A percentile compares a stretch with the other conserved stretches of the same genome.
Conservation (phyloP, 2,113 vertebrate genomes). For the Caloenas nicobarica region DNA sequence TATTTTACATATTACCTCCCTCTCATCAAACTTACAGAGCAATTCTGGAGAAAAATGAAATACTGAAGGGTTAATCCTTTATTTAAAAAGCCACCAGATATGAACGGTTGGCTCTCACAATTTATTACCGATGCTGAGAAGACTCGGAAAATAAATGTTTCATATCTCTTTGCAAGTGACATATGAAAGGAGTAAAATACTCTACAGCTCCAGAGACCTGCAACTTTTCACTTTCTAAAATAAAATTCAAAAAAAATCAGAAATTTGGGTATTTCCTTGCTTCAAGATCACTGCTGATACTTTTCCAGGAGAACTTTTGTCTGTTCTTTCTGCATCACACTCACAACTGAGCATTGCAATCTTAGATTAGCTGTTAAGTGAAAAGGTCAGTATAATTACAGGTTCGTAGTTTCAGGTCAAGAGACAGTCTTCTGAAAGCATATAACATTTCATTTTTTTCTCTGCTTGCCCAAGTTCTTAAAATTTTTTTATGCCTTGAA, state of each 20-base stretch:
- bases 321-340: background rate
- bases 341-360: background rate
- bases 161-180: background rate
- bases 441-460: background rate
- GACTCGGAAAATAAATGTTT: conserved; percentile 36
- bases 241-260: background rate
- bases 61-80: conserved; percentile 31
- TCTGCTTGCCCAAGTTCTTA: background rate
- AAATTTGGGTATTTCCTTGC: background rate
- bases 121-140: conserved; percentile 7
- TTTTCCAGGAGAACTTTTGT: background rate
- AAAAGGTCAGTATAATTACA: background rate
- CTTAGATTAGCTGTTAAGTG: background rate
- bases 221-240: background rate
- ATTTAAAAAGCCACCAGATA: conserved; percentile 39
- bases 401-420: background rate
- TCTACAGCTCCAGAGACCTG: background rate
- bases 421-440: background rate
- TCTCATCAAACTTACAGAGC: background rate
- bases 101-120: background rate
- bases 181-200: conserved; percentile 30
- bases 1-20: background rate
- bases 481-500: background rate
- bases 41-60: conserved; percentile 18
- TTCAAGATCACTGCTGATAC: background rate